Conservation (phyloP, 2,888 invertebrate genomes). For the Parnassius mnemosyne region DNA sequence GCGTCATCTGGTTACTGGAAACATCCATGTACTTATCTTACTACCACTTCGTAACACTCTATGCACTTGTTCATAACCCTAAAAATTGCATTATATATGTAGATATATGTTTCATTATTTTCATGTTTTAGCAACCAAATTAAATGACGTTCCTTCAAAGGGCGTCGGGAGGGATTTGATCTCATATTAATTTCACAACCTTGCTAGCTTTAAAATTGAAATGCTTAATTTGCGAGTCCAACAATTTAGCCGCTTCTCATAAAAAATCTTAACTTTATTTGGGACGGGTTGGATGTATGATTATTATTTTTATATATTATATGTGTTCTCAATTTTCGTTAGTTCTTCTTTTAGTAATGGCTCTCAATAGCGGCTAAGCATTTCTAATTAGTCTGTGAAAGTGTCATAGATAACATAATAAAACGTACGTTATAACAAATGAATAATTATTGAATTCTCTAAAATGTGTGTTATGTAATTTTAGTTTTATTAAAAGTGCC, state of each 20-base stretch:
- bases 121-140: not conserved
- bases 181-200: slow-evolving; percentile 18
- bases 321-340: too few species aligned
- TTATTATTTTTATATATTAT: too few species aligned
- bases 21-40: not conserved
- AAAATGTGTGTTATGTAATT: too few species aligned
- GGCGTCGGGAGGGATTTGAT: slow-evolving; percentile 7
- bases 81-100: not conserved
- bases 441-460: too few species aligned
- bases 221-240: slow-evolving; percentile 10
- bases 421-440: too few species aligned
- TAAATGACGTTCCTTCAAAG: slow-evolving; percentile 9
- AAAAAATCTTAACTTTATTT: slow-evolving; percentile 1
- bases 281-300: too few species aligned
- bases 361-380: too few species aligned
- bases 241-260: not conserved
- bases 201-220: slow-evolving; percentile 15
- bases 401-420: too few species aligned
- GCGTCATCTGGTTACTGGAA: not conserved
- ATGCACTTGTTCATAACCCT: not conserved
- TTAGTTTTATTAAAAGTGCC: too few species aligned
- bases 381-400: too few species aligned
- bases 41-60: not conserved
- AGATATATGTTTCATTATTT: slow-evolving; percentile 6
- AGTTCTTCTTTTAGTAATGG: too few species aligned